Base-by-base conservation (phyloP, 2,797 vertebrate species). In the Todus mexicanus region DNA sequence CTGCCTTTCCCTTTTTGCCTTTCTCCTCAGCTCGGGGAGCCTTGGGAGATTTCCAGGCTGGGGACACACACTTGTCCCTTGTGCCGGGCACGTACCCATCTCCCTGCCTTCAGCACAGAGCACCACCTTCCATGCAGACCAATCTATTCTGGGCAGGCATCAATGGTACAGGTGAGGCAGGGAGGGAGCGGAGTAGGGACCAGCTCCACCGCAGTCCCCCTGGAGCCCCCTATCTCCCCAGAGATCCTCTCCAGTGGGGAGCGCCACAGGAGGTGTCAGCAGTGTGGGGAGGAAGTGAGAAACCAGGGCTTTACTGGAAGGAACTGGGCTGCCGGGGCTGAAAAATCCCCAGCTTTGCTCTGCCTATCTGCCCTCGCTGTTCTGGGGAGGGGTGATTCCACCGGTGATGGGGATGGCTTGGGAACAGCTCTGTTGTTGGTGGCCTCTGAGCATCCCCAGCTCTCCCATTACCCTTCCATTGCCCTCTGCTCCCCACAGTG, bases 1-100 rank as follows among this genome's bases (percentile, higher is more conserved):
- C 78, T 71, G 15, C 8, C 12, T 89, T 84, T 70, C 31, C 12
- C 4, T 38, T 81, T 80, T 63, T 42, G 11, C 17, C 59, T 84
- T 87, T 82, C 14, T 15, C 14, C 70, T 81, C 6, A 5, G 9
- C 16, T 5, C 1, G 15, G 12, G 17, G 7, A 64, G 3, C 13
- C 37, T 20, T 1, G 3, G 12, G 26, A 21, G 22, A 7, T 59
- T 80, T 77, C 47, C 69, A 83, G 72, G 29, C 54, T 4, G 31
- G 31, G 0, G 15, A 27, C 23, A 11, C n/a, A 25, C n/a, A 42
- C 11, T 10, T 45, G 25, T 35, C 27, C 38, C 45, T 83, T 0
- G 0, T 51, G 12, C 13, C 33, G 57, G 42, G 14, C 61, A 72
- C 0, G 0, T 29, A 26, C 31, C 13, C 27, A 0, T 9, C 21